These are phyloP conservation scores for Pristionchus exspectatus DNA, from an alignment of 2,888 invertebrate species.

Conservation along the genomic window DNA sequence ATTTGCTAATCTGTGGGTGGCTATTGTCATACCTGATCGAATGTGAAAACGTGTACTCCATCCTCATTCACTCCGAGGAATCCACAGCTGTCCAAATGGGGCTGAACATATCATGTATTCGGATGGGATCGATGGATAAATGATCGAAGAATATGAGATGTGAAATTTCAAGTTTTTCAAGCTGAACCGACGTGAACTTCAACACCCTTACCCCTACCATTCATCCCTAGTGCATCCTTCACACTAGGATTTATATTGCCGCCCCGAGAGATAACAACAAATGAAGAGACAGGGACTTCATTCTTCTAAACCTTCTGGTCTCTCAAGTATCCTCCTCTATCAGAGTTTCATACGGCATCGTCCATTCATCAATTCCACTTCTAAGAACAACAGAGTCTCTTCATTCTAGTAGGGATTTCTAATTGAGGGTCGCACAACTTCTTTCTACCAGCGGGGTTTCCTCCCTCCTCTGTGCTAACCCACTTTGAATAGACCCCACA, in stretches of 20 bases:
- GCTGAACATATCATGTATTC: neutral
- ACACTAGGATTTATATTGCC: too few species aligned
- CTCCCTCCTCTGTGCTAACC: neutral
- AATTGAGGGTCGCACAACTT: neutral
- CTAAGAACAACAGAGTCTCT: neutral
- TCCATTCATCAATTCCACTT: neutral
- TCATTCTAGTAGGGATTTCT: neutral
- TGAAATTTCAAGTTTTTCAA: neutral
- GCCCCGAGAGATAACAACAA: too few species aligned
- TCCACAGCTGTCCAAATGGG: conserved; percentile 17
- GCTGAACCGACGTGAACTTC: neutral
- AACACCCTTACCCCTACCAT: neutral
- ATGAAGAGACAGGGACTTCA: neutral
- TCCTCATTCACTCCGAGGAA: conserved; percentile 36
- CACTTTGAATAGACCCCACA: conserved; percentile 1
- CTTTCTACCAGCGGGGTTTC: neutral
- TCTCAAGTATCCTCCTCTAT: conserved; percentile 1
- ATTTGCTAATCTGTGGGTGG: neutral
- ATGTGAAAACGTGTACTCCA: conserved; percentile 18
- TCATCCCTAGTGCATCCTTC: conserved; percentile 5
- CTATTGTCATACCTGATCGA: neutral
- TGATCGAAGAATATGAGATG: neutral
- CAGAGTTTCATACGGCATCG: neutral
- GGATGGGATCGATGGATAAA: too few species aligned
- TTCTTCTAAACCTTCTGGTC: neutral